phyloP scores from a whole-genome alignment of 2,113 vertebrate species.

The Brachyistius frenatus region DNA sequence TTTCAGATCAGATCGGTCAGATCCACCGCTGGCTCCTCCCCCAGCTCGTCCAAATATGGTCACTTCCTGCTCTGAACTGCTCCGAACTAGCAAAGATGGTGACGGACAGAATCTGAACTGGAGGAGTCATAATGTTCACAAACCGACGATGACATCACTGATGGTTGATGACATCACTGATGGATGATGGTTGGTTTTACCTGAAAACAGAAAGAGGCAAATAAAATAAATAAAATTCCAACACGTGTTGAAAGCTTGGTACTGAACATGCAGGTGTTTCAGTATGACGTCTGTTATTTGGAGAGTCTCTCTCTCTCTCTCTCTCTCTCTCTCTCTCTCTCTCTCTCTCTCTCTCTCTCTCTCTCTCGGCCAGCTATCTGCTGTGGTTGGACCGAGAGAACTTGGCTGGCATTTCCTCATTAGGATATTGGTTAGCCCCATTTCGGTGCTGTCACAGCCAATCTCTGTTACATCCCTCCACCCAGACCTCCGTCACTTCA shows the following conservation, averaged over 20 bases:
- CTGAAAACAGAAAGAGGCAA: neutral
- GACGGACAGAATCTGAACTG: too few species aligned
- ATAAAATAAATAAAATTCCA: neutral
- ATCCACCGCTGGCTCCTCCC: too few species aligned
- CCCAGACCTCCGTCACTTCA: slow-evolving; percentile 39
- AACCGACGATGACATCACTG: too few species aligned
- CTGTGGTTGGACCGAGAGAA: slow-evolving; percentile 53
- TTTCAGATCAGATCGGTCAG: too few species aligned
- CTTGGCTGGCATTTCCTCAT: slow-evolving; percentile 77
- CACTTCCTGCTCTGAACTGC: too few species aligned
- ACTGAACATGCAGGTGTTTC: neutral
- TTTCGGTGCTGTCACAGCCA: slow-evolving; percentile 87
- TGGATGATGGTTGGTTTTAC: neutral
- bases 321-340: neutral
- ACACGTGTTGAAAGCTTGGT: neutral
- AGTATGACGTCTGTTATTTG: neutral
- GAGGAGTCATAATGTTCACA: too few species aligned
- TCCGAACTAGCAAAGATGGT: too few species aligned
- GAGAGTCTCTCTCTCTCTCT: neutral
- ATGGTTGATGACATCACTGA: too few species aligned
- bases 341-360: neutral
- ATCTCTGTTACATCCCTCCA: slow-evolving; percentile 76
- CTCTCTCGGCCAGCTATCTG: slow-evolving; percentile 24
- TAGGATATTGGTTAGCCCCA: slow-evolving; percentile 85
- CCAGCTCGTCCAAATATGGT: too few species aligned